Base-by-base conservation (phyloP, 2,797 vertebrate species). In the Clarias pachynema region DNA sequence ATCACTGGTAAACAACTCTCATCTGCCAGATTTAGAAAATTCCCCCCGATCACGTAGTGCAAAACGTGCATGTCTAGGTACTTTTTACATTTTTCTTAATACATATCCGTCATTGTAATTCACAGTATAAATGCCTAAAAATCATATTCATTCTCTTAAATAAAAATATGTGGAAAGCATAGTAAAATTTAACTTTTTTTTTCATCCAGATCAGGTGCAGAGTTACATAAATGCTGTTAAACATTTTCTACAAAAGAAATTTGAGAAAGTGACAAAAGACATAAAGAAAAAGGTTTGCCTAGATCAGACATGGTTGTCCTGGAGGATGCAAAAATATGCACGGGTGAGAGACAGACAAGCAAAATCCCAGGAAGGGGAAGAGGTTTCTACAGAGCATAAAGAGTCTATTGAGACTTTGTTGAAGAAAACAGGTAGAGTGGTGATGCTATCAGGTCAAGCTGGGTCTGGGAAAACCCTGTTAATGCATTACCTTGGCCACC, bases 381-480 rank as follows among this genome's bases (percentile, higher is more conserved):
- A 95, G 0, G 85, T 87, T 59, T 74, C 37, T 2, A 26, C 5
- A 0, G 94, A 95, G 0, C 83, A 92, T 0, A 90, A 87, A 85
- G 5, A 95, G 86, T 94, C 93, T 2, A 84, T 97, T 84, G 93
- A 91, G 0, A 95, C 93, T 24, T 95, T 99, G 79, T 94, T 99
- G 26, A 86, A 88, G 14, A 90, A 90, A 1, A 84, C 81, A 40
- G 89, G 89, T 91, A 0, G 95, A 85, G 93, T 97, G 82, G 94
- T 93, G 0, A 91, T 96, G 37, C 78, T 99, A 2, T 88, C 95
- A 82, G 97, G 97, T 9, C 95, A 93, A 60, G 92, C 97, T 0
- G 97, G 97, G 2, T 96, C 95, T 86, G 97, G 97, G 83, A 99
- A 98, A 92, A 97, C 96, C 57, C 90, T 95, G 26, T 90, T 98